A percentile compares a stretch with the other conserved stretches of the same genome.
Evolutionary conservation across 2,888 invertebrate species (phyloP).

Genomic region (Drosophila limbata): DNA sequence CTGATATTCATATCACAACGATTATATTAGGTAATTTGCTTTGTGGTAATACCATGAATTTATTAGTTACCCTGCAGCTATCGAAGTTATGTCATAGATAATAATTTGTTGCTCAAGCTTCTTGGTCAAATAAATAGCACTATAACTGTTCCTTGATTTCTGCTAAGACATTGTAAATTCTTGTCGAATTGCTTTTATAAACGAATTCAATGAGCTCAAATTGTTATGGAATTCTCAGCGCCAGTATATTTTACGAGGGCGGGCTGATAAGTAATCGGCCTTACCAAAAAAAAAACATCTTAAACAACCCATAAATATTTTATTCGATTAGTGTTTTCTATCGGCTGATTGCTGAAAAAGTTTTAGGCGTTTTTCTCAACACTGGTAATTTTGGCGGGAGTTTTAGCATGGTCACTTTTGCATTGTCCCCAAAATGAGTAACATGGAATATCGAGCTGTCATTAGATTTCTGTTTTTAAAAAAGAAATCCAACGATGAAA

Average conservation of each 20-base stretch:
- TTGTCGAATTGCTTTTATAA: constrained; percentile 5
- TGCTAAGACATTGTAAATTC: not conserved
- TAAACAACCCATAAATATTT: no score
- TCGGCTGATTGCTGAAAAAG: no score
- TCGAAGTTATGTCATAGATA: not conserved
- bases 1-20: not conserved
- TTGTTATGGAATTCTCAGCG: not conserved
- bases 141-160: not conserved
- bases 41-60: not conserved
- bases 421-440: no score
- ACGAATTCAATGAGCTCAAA: constrained; percentile 12
- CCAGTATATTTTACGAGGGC: not conserved
- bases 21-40: not conserved
- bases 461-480: no score
- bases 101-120: not conserved
- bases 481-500: no score
- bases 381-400: no score
- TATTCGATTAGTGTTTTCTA: no score
- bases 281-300: no score
- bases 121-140: not conserved
- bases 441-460: no score
- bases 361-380: no score
- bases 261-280: no score
- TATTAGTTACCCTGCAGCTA: not conserved
- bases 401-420: no score